Base-by-base conservation (phyloP, 2,888 invertebrate species). In the Melieria crassipennis region DNA sequence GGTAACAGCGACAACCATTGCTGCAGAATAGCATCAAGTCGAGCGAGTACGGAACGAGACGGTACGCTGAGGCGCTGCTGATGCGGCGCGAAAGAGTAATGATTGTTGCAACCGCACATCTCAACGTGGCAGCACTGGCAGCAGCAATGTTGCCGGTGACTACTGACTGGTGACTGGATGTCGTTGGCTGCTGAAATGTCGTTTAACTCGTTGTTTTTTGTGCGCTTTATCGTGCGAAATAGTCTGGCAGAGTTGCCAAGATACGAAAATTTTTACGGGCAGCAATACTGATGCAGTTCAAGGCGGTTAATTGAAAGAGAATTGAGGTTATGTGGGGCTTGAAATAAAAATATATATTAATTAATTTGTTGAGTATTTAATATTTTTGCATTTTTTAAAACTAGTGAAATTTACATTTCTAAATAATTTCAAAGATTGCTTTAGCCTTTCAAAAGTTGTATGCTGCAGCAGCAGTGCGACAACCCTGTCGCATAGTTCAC, bases 141-240 rank as follows among this genome's bases (percentile, higher is more conserved):
- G 64, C 57, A 60, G 50, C 60, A 58, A 66, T 58, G 57, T 50
- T 66, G 66, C 60, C 66, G 60, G 30, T 58, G 43, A 58, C 48
- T 16, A 43, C 50, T 46, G 58, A 42, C 43, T 58, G 57, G 66
- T 47, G 58, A 66, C 43, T 47, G 42, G 50, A 42, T 58, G 56
- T 48, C 60, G 57, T 11, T 48, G 58, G 60, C 10, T 50, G 66
- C 42, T 58, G 66, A 13, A 58, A 48, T 48, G 58, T 58, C 50
- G 47, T 48, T 58, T 43, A 56, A 58, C n/a, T 58, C 60, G 30
- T 58, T 43, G 43, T 58, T 5, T 50, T 58, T 57, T 42, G 42
- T 30, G 48, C 16, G 57, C 57, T 66, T 43, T 42, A 13, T 66
- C 16, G 42, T 9, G 55, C 43, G 9, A 64, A 13, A 61, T n/a